These are phyloP conservation scores for Altica lythri DNA, from an alignment of 2,888 invertebrate genomes.

Conservation along the genomic window DNA sequence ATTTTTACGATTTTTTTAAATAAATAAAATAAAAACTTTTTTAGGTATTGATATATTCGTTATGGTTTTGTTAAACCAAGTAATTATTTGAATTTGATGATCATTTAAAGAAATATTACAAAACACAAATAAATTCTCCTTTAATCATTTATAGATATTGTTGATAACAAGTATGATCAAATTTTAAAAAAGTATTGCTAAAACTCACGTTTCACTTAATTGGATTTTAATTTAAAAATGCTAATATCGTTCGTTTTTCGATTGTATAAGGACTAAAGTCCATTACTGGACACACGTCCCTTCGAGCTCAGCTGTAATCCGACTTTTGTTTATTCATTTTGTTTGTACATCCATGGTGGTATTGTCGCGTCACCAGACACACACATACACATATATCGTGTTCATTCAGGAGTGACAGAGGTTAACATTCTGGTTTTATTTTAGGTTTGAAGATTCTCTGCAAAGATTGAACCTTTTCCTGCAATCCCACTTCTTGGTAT, in stretches of 20 bases:
- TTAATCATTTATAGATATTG: no score
- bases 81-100: no score
- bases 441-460: slow-evolving; percentile 5
- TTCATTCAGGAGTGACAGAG: slow-evolving; percentile 10
- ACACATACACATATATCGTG: slow-evolving; percentile 14
- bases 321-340: slow-evolving; percentile 54
- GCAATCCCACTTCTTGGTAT: no score
- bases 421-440: slow-evolving; percentile 18
- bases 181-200: no score
- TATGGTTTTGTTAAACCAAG: no score
- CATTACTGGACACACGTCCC: slow-evolving; percentile 42
- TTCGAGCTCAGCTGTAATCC: slow-evolving; percentile 52
- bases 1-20: no score
- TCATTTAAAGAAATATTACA: neutral
- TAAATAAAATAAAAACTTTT: no score
- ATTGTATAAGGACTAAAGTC: slow-evolving; percentile 2
- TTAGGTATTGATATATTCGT: no score
- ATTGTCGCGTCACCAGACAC: slow-evolving; percentile 26
- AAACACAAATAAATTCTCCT: neutral
- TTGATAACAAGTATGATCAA: no score
- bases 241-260: neutral
- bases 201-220: neutral
- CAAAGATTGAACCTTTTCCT: no score
- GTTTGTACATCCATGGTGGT: slow-evolving; percentile 48
- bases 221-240: neutral